These are phyloP conservation scores for Agapornis roseicollis DNA, from an alignment of 2,113 vertebrate species.

Conservation along the genomic window DNA sequence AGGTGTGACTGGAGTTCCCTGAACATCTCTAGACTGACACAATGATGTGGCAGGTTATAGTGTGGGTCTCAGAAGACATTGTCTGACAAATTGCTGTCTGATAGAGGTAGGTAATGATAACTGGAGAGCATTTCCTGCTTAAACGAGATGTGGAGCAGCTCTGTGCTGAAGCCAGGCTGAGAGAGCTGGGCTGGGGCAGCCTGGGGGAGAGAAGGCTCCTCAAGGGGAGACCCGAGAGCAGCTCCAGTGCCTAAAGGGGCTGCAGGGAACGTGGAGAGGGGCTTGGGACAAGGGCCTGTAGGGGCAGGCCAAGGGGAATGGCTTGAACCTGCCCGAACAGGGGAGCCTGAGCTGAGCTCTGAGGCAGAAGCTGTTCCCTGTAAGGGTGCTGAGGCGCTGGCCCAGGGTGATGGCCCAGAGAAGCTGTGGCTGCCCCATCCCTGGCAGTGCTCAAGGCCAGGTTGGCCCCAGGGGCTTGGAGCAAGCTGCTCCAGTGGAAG, in stretches of 20 bases:
- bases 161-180: background rate
- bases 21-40: background rate
- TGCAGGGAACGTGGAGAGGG: too few species aligned
- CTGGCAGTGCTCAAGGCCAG: too few species aligned
- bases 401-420: too few species aligned
- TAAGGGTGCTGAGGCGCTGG: too few species aligned
- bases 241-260: background rate
- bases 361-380: too few species aligned
- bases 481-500: background rate
- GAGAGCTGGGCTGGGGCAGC: background rate
- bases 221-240: background rate
- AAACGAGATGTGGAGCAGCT: background rate
- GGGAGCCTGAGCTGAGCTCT: too few species aligned
- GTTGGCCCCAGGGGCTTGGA: too few species aligned
- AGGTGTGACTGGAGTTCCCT: background rate
- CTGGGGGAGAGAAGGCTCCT: background rate
- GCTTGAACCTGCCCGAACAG: too few species aligned
- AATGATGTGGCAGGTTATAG: background rate
- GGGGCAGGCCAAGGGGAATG: too few species aligned
- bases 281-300: too few species aligned
- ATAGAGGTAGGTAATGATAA: background rate
- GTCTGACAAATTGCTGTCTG: background rate
- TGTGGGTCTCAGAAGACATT: background rate
- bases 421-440: too few species aligned
- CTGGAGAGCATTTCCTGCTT: background rate